phyloP scores from a whole-genome alignment of 2,113 vertebrate genomes.

The Coreoperca whiteheadi region DNA sequence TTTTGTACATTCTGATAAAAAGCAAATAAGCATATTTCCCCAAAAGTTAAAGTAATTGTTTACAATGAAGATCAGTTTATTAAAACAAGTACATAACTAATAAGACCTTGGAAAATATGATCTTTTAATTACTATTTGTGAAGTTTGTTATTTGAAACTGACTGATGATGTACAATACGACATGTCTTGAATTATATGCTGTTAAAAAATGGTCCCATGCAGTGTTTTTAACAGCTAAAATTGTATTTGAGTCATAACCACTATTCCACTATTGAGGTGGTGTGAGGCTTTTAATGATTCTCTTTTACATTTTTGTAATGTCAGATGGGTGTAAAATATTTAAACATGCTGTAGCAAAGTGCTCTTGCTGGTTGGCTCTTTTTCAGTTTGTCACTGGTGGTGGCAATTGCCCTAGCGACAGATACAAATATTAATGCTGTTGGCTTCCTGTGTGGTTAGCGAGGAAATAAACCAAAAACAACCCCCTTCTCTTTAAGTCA shows the following conservation, averaged over 20 bases:
- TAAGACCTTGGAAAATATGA: no score
- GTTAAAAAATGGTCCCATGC: not conserved
- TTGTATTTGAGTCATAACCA: not conserved
- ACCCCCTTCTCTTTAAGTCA: not conserved
- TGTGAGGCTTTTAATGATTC: not conserved
- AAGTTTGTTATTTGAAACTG: not conserved
- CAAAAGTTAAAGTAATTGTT: not conserved
- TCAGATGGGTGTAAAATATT: not conserved
- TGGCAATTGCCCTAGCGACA: constrained; percentile 60
- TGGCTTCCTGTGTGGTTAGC: constrained; percentile 86
- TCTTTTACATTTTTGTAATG: not conserved
- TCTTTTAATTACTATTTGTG: not conserved
- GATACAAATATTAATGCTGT: constrained; percentile 80
- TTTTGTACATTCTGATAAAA: not conserved
- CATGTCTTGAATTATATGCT: not conserved
- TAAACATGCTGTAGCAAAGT: not conserved
- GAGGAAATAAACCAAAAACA: constrained; percentile 22
- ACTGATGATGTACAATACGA: not conserved
- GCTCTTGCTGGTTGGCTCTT: not conserved
- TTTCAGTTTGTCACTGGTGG: constrained; percentile 36
- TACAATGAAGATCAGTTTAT: not conserved
- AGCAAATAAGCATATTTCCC: not conserved
- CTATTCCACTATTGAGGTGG: not conserved
- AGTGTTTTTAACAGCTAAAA: not conserved
- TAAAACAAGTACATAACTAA: not conserved